A percentile compares a stretch with the other conserved stretches of the same genome.
Conservation (phyloP, 2,797 vertebrate genomes). For the Poeciliopsis gracilis region DNA sequence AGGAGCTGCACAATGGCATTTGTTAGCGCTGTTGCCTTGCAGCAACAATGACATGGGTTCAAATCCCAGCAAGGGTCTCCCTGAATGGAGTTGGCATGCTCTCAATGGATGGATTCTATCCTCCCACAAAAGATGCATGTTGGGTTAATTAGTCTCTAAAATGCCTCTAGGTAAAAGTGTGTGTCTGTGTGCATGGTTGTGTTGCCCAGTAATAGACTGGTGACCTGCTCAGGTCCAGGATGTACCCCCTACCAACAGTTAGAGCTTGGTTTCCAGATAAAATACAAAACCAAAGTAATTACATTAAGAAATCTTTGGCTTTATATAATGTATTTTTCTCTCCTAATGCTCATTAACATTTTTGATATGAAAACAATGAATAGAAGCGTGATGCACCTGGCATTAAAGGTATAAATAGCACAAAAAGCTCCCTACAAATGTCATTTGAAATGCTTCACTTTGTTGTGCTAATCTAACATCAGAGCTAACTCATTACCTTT, state of each 20-base stretch:
- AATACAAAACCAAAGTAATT: not conserved
- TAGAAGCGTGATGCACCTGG: not conserved
- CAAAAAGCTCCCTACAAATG: not conserved
- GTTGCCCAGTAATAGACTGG: not conserved
- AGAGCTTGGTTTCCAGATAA: not conserved
- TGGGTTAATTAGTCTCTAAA: constrained; percentile 8
- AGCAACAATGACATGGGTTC: not conserved
- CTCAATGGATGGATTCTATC: not conserved
- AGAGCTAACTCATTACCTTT: not conserved
- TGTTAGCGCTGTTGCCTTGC: not conserved
- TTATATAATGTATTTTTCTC: not conserved
- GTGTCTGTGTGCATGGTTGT: not conserved
- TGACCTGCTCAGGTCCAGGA: not conserved
- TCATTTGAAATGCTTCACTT: not conserved
- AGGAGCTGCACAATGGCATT: not conserved
- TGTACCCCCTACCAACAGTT: not conserved
- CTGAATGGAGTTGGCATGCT: not conserved
- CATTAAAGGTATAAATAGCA: constrained; percentile 2
- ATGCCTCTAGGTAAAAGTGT: not conserved
- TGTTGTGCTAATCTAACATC: constrained; percentile 4
- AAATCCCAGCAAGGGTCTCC: not conserved
- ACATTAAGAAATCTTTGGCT: not conserved
- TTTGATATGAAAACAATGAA: not conserved
- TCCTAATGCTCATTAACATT: not conserved
- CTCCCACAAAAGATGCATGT: not conserved